phyloP scores from a whole-genome alignment of 2,888 invertebrate genomes.

The Diplolepis rosae region DNA sequence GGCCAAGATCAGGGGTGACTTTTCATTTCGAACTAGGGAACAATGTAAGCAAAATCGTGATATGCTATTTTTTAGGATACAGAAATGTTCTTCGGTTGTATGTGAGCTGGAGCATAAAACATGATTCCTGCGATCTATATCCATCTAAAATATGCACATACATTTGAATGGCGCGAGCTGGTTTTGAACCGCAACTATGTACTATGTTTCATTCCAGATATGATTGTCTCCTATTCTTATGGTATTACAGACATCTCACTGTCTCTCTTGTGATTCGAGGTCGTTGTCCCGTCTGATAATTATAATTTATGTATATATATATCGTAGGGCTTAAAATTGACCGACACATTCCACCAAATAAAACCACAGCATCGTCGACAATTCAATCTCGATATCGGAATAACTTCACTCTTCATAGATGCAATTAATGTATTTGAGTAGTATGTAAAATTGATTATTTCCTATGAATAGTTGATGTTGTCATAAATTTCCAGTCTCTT shows the following conservation, averaged over 20 bases:
- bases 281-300: slow-evolving; percentile 11
- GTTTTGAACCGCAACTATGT: slow-evolving; percentile 4
- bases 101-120: slow-evolving; percentile 28
- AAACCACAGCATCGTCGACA: background rate
- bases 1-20: too few relatives aligned
- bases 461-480: too few relatives aligned
- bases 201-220: background rate
- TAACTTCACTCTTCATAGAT: background rate
- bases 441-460: too few relatives aligned
- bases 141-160: slow-evolving; percentile 26
- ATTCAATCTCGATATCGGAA: background rate
- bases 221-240: slow-evolving; percentile 21
- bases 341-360: background rate
- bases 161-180: slow-evolving; percentile 21
- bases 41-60: too few relatives aligned
- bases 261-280: background rate
- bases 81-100: too few relatives aligned
- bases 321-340: background rate
- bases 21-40: too few relatives aligned
- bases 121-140: slow-evolving; percentile 26
- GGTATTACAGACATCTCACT: slow-evolving; percentile 21
- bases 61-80: too few relatives aligned
- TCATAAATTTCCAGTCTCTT: too few relatives aligned
- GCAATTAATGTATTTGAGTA: too few relatives aligned
- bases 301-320: too few relatives aligned